Conservation (phyloP, 2,888 invertebrate genomes). For the Brachypalpus laphriformis region DNA sequence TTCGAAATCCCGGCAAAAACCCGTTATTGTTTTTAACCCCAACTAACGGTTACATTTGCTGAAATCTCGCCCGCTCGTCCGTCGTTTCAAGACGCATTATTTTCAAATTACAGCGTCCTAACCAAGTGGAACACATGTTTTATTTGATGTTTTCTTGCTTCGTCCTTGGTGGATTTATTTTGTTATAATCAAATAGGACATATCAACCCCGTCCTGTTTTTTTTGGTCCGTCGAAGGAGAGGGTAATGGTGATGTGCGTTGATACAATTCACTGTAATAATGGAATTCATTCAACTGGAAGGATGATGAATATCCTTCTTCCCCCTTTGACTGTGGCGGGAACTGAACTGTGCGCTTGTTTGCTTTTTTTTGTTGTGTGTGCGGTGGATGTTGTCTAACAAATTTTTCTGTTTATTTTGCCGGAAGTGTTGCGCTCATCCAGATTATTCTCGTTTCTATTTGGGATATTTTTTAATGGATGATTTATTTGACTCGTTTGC, state of each 20-base stretch:
- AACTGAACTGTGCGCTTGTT: conserved; percentile 35
- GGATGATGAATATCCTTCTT: conserved; percentile 69
- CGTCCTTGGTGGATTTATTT: conserved; percentile 53
- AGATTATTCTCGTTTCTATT: conserved; percentile 45
- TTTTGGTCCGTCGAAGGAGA: neutral
- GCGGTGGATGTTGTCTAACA: conserved; percentile 30
- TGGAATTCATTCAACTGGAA: conserved; percentile 65
- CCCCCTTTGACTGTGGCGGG: conserved; percentile 1
- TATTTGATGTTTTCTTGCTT: conserved; percentile 43
- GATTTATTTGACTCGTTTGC: conserved; percentile 7
- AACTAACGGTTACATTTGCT: conserved; percentile 32
- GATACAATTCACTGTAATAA: conserved; percentile 63
- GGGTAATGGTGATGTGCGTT: conserved; percentile 55
- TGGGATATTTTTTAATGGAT: conserved; percentile 9
- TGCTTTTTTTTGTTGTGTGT: neutral
- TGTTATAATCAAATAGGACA: conserved; percentile 62
- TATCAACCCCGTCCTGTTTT: conserved; percentile 28
- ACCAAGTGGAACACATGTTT: conserved; percentile 67
- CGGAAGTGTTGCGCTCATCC: conserved; percentile 64
- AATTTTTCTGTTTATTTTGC: conserved; percentile 31
- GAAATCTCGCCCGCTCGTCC: neutral
- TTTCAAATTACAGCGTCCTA: conserved; percentile 65
- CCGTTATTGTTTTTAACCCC: conserved; percentile 65
- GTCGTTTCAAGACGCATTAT: conserved; percentile 57
- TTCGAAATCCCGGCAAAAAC: conserved; percentile 31